Percentiles rank a stretch among this genome's conserved stretches.
Conservation (phyloP, 2,888 invertebrate species). For the Meloe dianella region DNA sequence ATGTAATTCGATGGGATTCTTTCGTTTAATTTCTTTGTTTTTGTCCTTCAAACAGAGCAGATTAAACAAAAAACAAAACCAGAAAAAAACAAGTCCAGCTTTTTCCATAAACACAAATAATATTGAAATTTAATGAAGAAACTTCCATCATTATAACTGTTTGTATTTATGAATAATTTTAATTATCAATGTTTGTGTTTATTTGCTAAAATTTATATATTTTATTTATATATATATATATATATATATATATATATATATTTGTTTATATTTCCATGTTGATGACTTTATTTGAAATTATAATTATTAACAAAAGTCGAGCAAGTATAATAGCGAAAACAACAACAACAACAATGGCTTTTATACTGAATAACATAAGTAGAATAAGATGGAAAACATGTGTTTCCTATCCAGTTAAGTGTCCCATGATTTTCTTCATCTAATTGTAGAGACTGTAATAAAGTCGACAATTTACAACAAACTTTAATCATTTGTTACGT, state of each 20-base stretch:
- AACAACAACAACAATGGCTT: not conserved
- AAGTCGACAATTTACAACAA: not conserved
- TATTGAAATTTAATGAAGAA: not conserved
- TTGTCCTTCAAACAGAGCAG: no score
- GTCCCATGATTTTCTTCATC: not conserved
- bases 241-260: not conserved
- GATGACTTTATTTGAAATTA: not conserved
- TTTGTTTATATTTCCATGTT: slow-evolving; percentile 1
- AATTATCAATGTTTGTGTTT: not conserved
- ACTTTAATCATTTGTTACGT: slow-evolving; percentile 10
- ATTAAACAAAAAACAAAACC: no score
- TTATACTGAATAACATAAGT: not conserved
- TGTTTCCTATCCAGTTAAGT: slow-evolving; percentile 9
- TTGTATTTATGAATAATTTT: not conserved
- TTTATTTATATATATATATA: no score
- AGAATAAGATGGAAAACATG: slow-evolving; percentile 2
- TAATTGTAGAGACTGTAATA: slow-evolving; percentile 5
- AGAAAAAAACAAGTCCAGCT: no score
- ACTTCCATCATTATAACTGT: not conserved
- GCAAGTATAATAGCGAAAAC: not conserved
- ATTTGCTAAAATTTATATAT: not conserved
- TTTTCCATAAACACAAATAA: no score
- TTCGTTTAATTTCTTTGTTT: no score
- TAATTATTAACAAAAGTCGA: not conserved
- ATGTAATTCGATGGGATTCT: no score